Percentiles rank a stretch among this genome's conserved stretches.
Evolutionary conservation across 35 echinoderm and acorn worm genomes (phyloP).

Genomic region (Strongylocentrotus purpuratus): DNA sequence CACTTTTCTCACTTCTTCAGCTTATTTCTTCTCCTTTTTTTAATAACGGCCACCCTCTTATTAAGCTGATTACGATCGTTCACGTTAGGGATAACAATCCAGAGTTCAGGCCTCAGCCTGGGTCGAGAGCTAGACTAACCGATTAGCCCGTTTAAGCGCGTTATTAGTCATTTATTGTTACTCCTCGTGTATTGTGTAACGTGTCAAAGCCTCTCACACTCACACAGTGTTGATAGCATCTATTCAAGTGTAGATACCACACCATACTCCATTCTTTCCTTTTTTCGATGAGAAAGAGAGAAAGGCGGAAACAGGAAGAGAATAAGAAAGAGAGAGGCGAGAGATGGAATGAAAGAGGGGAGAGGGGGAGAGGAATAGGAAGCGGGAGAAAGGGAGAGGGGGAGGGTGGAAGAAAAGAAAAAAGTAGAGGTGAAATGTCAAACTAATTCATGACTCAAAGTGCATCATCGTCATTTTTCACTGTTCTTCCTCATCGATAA

Average conservation of each 20-base stretch:
- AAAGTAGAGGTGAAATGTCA: background rate
- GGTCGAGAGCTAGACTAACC: constrained; percentile 14
- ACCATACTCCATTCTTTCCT: background rate
- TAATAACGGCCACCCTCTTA: background rate
- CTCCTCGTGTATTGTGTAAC: constrained; percentile 42
- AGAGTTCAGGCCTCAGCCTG: background rate
- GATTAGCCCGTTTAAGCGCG: constrained; percentile 29
- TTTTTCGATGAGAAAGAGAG: background rate
- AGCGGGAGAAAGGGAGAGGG: background rate
- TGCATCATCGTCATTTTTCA: background rate
- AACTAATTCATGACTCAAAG: background rate
- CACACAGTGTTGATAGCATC: background rate
- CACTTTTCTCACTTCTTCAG: constrained; percentile 1
- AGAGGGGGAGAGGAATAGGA: background rate
- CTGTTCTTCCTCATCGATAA: too few species aligned
- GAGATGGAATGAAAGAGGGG: background rate
- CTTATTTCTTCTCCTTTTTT: background rate
- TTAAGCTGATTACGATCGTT: constrained; percentile 9
- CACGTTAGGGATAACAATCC: background rate
- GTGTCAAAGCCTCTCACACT: constrained; percentile 14
- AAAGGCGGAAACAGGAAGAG: background rate
- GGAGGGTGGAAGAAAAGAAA: background rate
- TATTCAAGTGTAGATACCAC: background rate
- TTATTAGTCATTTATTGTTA: constrained; percentile 50
- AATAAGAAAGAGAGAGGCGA: background rate